Conservation (phyloP, 2,888 invertebrate genomes). For the Drosophila paranaensis region DNA sequence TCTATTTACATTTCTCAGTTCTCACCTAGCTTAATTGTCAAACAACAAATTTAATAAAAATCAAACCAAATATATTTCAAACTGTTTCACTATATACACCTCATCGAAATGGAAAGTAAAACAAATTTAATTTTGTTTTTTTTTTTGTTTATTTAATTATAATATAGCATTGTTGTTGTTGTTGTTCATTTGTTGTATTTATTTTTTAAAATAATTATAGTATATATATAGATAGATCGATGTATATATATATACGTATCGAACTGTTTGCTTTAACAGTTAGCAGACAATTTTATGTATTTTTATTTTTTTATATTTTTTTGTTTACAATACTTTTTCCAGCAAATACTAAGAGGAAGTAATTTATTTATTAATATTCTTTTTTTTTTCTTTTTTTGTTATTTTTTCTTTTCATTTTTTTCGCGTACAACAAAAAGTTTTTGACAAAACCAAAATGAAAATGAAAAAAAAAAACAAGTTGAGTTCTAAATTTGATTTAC, state of each 20-base stretch:
- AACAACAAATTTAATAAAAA: conserved; percentile 41
- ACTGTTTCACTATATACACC: background rate
- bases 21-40: conserved; percentile 30
- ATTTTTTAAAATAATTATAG: conserved; percentile 63
- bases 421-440: conserved; percentile 20
- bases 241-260: conserved; percentile 41
- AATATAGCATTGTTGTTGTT: conserved; percentile 57
- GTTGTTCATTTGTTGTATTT: conserved; percentile 35
- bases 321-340: conserved; percentile 61
- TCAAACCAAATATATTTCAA: conserved; percentile 33
- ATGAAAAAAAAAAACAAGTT: conserved; percentile 18
- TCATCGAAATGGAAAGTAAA: background rate
- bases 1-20: background rate
- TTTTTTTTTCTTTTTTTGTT: conserved; percentile 29
- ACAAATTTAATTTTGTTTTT: conserved; percentile 12
- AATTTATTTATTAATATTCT: conserved; percentile 48
- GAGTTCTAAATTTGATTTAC: conserved; percentile 64
- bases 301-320: conserved; percentile 23
- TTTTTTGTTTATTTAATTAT: conserved; percentile 62
- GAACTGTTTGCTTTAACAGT: conserved; percentile 36
- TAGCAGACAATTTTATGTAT: conserved; percentile 29
- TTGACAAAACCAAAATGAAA: conserved; percentile 10
- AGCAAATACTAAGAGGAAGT: conserved; percentile 68
- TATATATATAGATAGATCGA: conserved; percentile 36
- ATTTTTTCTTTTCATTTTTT: conserved; percentile 2